Evolutionary conservation across 2,888 invertebrate genomes (phyloP), one percentile per base, ranked within the genome.

Genomic region (Tenthredo notha): DNA sequence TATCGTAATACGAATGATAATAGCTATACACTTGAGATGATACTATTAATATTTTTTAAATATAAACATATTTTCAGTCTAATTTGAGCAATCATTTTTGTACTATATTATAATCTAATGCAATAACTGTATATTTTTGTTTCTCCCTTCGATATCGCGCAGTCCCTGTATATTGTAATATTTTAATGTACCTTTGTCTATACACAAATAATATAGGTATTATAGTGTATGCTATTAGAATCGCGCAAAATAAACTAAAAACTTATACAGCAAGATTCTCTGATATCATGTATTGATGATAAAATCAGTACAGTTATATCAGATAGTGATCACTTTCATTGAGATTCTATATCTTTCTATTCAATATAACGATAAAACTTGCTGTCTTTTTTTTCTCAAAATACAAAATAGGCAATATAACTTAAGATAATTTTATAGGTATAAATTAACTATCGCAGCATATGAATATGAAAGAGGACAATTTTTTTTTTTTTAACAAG

Each of bases 31-130:
- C 37, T 67, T 67, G 40, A 67, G 70, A 75, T 75, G n/a, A 75
- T 47, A 47, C n/a, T n/a, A 72, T 67, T 67, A 12, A 67, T 67
- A 67, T 67, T 67, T 67, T 67, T 67, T 67, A 54, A 54, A 54
- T 54, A 54, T 54, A 72, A 74, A 58, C 74, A 74, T 78, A 78
- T 78, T 58, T 78, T 78, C 58, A 78, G 78, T 78, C 78, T 54
- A 37, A 54, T 78, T 78, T 78, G 78, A 50, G 78, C 54, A 78
- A 78, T 58, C 37, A 75, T 80, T 80, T 61, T 61, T 61, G 33
- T 80, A 40, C 58, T 61, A 37, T 25, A 40, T 18, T 29, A 33
- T 47, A 21, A 47, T 61, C 58, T 61, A 80, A 80, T 29, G 58
- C 80, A 80, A 58, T 80, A 80, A 80, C 25, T 40, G 58, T 61